Conservation (phyloP, 2,113 vertebrate species). For the Solea solea region DNA sequence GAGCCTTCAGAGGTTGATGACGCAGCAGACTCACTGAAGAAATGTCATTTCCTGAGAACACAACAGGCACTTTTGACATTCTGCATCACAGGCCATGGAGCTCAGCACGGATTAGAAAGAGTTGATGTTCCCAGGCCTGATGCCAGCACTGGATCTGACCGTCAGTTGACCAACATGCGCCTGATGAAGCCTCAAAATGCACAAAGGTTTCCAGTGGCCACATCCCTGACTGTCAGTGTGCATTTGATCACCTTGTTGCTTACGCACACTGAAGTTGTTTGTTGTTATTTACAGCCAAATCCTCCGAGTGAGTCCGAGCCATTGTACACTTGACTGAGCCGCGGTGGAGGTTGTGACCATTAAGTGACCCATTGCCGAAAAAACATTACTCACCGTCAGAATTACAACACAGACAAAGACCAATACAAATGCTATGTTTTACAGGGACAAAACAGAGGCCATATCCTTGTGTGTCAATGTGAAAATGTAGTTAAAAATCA, state of each 20-base stretch:
- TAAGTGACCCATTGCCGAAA: conserved; percentile 24
- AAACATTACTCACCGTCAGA: conserved; percentile 14
- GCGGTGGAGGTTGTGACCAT: conserved; percentile 25
- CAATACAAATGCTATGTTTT: neutral
- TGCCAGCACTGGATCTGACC: conserved; percentile 45
- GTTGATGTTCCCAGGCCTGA: conserved; percentile 37
- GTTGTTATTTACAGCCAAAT: conserved; percentile 61
- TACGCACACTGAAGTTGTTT: conserved; percentile 57
- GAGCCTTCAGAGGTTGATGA: conserved; percentile 39
- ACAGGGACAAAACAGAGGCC: neutral
- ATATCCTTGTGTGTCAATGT: neutral
- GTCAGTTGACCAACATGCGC: conserved; percentile 58
- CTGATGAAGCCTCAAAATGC: conserved; percentile 57
- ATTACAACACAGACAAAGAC: neutral
- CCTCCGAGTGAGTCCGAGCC: conserved; percentile 37
- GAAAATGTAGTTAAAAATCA: no score
- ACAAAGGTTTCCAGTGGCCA: conserved; percentile 66
- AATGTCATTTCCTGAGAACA: conserved; percentile 41
- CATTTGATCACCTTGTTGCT: conserved; percentile 64
- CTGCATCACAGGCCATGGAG: conserved; percentile 44
- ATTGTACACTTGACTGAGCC: conserved; percentile 19
- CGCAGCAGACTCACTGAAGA: conserved; percentile 22
- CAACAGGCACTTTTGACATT: conserved; percentile 53
- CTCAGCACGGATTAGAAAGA: conserved; percentile 44
- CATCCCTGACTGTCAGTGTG: conserved; percentile 65